Evolutionary conservation across 1,140 invertebrate species (phyloP).

Genomic region (Liolophura sinensis): DNA sequence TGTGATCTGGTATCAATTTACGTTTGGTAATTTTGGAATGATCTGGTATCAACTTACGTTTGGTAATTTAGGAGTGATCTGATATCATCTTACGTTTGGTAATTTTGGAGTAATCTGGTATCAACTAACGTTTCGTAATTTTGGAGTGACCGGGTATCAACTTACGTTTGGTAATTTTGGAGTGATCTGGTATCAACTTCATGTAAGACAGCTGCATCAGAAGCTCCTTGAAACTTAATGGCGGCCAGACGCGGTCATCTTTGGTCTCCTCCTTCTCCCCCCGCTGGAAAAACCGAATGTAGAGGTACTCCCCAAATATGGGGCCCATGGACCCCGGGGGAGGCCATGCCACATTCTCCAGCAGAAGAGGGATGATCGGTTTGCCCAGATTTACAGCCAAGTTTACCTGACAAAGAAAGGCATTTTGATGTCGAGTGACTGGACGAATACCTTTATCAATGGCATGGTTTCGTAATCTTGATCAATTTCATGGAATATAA

Average conservation of each 20-base stretch:
- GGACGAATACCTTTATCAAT: too few species aligned
- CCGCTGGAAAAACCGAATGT: slow-evolving; percentile 43
- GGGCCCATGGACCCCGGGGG: slow-evolving; percentile 53
- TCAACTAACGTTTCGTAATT: neutral
- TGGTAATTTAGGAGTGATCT: too few species aligned
- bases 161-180: slow-evolving; percentile 25
- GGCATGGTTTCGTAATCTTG: too few species aligned
- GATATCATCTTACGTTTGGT: too few species aligned
- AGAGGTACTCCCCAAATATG: slow-evolving; percentile 55
- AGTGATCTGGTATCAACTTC: slow-evolving; percentile 27
- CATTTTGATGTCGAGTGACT: too few species aligned
- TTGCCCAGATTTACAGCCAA: slow-evolving; percentile 45
- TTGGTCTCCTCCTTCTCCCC: slow-evolving; percentile 27
- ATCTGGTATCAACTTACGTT: too few species aligned
- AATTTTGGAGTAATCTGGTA: too few species aligned
- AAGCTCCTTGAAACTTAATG: slow-evolving; percentile 47
- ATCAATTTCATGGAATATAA: too few species aligned
- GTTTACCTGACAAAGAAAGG: slow-evolving; percentile 41
- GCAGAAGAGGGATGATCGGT: slow-evolving; percentile 47
- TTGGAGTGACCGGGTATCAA: neutral
- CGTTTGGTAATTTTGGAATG: too few species aligned
- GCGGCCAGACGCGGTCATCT: slow-evolving; percentile 42
- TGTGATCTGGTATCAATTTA: too few species aligned
- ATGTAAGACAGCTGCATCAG: slow-evolving; percentile 45
- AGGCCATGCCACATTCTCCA: slow-evolving; percentile 51